Percentiles rank a stretch among this genome's conserved stretches.
Conservation (phyloP, 2,797 vertebrate genomes). For the Ibycter americanus region DNA sequence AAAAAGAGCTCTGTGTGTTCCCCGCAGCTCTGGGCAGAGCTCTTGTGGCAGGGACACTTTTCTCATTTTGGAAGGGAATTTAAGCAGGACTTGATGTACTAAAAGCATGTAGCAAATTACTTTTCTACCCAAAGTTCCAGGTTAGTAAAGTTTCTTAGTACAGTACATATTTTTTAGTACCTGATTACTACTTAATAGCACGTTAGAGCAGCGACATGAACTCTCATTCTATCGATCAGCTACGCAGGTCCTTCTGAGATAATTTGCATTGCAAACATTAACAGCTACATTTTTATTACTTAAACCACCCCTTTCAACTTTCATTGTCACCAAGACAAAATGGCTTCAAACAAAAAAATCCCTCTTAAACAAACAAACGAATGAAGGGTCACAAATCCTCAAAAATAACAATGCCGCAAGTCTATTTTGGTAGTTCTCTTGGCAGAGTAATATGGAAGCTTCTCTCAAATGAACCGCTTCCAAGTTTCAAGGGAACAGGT, state of each 20-base stretch:
- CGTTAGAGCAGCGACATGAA: not conserved
- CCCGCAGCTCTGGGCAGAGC: accelerated
- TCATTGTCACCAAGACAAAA: conserved; percentile 27
- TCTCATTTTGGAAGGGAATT: not conserved
- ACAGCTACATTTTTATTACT: not conserved
- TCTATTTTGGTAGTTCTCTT: conserved; percentile 60
- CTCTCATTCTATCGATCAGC: not conserved
- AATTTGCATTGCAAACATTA: not conserved
- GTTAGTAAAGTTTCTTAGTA: not conserved
- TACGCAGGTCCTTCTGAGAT: not conserved
- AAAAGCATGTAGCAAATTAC: not conserved
- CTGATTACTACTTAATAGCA: not conserved
- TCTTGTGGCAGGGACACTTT: not conserved
- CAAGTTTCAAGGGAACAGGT: conserved; percentile 58
- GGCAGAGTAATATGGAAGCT: conserved; percentile 54
- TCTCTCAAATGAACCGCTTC: conserved; percentile 55
- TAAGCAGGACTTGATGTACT: not conserved
- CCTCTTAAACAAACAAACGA: conserved; percentile 33
- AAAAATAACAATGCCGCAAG: conserved; percentile 42
- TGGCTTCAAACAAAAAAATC: conserved; percentile 24
- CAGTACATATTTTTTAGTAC: not conserved
- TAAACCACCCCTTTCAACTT: conserved; percentile 1
- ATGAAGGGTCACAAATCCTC: conserved; percentile 41
- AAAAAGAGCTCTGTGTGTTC: accelerated
- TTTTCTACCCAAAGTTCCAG: not conserved